Percentiles rank a stretch among this genome's conserved stretches.
These are phyloP conservation scores for Aradophagus sp. DNA, from an alignment of 1,140 invertebrate genomes.

Conservation along the genomic window DNA sequence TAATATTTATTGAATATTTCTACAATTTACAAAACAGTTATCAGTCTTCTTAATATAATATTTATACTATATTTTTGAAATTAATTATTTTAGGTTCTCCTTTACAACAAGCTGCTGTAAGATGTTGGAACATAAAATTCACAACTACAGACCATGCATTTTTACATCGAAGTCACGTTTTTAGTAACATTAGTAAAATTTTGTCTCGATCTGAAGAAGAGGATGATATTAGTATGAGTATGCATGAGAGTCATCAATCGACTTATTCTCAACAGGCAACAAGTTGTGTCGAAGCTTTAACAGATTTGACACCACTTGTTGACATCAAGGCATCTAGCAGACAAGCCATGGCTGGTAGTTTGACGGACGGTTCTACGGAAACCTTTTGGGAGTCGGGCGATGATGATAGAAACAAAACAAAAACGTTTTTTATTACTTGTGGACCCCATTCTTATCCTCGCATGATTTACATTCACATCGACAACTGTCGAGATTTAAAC, in stretches of 20 bases:
- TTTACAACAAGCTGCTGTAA: conserved; percentile 92
- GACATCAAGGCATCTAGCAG: conserved; percentile 94
- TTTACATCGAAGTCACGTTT: conserved; percentile 93
- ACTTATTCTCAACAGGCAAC: conserved; percentile 70
- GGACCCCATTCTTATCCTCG: conserved; percentile 78
- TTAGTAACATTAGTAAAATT: conserved; percentile 97
- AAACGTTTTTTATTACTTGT: conserved; percentile 80
- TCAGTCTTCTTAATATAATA: too few species aligned
- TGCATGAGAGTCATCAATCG: conserved; percentile 79
- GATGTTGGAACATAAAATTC: conserved; percentile 95
- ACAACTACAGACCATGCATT: conserved; percentile 92
- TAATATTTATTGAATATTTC: conserved; percentile 2
- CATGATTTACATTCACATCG: conserved; percentile 90
- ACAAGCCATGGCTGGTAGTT: conserved; percentile 92
- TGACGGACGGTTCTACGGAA: conserved; percentile 96
- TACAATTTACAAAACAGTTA: too few species aligned
- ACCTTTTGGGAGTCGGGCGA: conserved; percentile 99
- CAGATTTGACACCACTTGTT: conserved; percentile 83
- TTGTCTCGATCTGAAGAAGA: conserved; percentile 92
- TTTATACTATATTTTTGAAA: too few species aligned
- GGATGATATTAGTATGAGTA: conserved; percentile 77
- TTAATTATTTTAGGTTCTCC: conserved; percentile 84
- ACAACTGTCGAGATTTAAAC: conserved; percentile 92
- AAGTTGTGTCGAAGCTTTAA: conserved; percentile 79
- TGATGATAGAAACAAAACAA: conserved; percentile 94